Percentiles rank a stretch among this genome's conserved stretches.
Evolutionary conservation across 2,888 invertebrate species (phyloP).

Genomic region (Microctonus hyperodae): DNA sequence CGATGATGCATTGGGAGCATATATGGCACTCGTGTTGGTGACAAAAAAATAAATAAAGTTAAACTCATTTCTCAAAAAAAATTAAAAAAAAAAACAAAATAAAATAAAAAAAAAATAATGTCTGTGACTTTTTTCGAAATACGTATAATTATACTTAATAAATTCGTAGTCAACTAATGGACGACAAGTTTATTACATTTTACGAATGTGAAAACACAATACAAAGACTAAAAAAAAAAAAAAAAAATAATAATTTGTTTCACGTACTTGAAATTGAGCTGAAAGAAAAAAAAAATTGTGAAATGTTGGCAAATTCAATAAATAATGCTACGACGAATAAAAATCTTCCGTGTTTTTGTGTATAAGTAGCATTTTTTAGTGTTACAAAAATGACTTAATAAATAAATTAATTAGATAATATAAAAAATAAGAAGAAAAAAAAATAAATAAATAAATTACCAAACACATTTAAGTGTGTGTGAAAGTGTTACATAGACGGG

Average conservation of each 20-base stretch:
- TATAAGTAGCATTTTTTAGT: constrained; percentile 17
- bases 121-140: constrained; percentile 54
- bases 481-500: constrained; percentile 8
- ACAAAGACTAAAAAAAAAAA: constrained; percentile 29
- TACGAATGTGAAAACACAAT: constrained; percentile 22
- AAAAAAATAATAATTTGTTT: constrained; percentile 23
- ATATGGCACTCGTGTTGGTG: constrained; percentile 39
- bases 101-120: constrained; percentile 42
- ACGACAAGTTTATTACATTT: constrained; percentile 24
- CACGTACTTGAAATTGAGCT: not conserved
- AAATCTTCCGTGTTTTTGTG: constrained; percentile 26
- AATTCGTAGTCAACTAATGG: constrained; percentile 27
- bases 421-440: not conserved
- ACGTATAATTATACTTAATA: constrained; percentile 42
- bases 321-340: constrained; percentile 12
- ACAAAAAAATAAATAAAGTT: constrained; percentile 7
- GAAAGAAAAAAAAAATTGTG: not conserved
- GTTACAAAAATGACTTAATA: not conserved
- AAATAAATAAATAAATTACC: constrained; percentile 1
- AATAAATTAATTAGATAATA: constrained; percentile 14
- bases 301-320: not conserved
- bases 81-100: constrained; percentile 16
- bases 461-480: not conserved
- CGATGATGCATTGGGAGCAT: constrained; percentile 50
- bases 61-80: constrained; percentile 10